Evolutionary conservation across 2,888 invertebrate species (phyloP).

Genomic region (Limnephilus lunatus): DNA sequence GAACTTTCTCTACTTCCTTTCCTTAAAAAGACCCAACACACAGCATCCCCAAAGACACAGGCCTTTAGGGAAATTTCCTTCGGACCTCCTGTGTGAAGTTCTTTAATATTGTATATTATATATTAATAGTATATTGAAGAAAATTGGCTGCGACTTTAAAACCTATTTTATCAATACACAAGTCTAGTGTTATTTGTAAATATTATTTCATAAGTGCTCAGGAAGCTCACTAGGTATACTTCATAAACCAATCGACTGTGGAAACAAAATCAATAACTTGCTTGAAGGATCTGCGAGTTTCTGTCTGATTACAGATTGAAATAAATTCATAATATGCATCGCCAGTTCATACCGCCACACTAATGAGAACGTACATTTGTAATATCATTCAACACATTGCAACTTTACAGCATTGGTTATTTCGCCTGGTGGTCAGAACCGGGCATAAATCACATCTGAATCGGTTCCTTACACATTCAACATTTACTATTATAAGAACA

Average conservation of each 20-base stretch:
- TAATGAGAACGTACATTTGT: constrained; percentile 10
- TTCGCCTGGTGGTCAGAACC: neutral
- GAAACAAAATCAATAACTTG: neutral
- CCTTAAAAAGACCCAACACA: no score
- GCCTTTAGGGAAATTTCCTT: no score
- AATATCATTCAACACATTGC: neutral
- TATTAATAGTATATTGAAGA: no score
- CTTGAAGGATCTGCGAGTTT: neutral
- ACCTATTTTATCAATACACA: neutral
- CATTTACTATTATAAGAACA: constrained; percentile 35
- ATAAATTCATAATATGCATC: neutral
- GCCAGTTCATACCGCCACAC: neutral
- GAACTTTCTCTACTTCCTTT: no score
- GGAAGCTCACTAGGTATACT: neutral
- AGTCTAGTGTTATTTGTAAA: neutral
- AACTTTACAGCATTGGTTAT: neutral
- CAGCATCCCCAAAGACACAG: no score
- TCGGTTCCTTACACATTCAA: constrained; percentile 22
- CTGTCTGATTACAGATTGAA: neutral
- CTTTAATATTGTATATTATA: no score
- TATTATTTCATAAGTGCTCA: neutral
- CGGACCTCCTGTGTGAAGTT: no score
- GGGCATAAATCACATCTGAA: constrained; percentile 24
- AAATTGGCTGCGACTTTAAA: neutral
- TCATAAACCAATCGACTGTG: neutral